phyloP scores from a whole-genome alignment of 1,140 invertebrate genomes.

The Drosophila funebris region DNA sequence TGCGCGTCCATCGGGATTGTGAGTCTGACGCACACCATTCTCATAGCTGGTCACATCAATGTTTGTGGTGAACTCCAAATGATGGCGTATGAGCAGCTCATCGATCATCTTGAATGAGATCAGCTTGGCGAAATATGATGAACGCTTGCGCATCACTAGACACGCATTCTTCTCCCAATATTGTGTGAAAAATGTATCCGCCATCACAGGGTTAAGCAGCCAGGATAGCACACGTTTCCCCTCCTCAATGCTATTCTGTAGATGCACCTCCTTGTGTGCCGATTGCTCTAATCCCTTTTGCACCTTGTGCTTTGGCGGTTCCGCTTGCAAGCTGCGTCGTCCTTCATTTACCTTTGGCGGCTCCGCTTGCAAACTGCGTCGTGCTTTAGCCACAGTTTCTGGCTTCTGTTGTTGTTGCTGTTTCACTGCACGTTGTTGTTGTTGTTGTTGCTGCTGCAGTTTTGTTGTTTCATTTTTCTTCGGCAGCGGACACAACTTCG shows the following conservation, averaged over 20 bases:
- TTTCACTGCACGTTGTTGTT: not conserved
- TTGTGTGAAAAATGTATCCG: slow-evolving; percentile 87
- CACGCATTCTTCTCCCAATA: slow-evolving; percentile 93
- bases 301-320: not conserved
- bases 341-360: not conserved
- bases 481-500: slow-evolving; percentile 1
- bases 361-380: too few species aligned
- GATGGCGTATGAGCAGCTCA: slow-evolving; percentile 89
- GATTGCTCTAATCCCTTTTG: not conserved
- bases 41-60: slow-evolving; percentile 95
- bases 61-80: slow-evolving; percentile 93
- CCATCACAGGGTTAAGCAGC: slow-evolving; percentile 88
- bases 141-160: slow-evolving; percentile 88
- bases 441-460: too few species aligned
- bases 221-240: slow-evolving; percentile 88
- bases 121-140: slow-evolving; percentile 89
- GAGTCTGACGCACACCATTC: slow-evolving; percentile 91
- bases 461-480: too few species aligned
- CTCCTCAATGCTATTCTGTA: slow-evolving; percentile 85
- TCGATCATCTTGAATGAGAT: slow-evolving; percentile 92
- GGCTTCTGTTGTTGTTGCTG: too few species aligned
- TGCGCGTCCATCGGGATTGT: slow-evolving; percentile 91
- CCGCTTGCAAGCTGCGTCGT: not conserved
- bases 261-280: slow-evolving; percentile 22
- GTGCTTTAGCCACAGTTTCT: too few species aligned